Base-by-base conservation (phyloP, 2,797 vertebrate genomes). In the Semotilus atromaculatus region DNA sequence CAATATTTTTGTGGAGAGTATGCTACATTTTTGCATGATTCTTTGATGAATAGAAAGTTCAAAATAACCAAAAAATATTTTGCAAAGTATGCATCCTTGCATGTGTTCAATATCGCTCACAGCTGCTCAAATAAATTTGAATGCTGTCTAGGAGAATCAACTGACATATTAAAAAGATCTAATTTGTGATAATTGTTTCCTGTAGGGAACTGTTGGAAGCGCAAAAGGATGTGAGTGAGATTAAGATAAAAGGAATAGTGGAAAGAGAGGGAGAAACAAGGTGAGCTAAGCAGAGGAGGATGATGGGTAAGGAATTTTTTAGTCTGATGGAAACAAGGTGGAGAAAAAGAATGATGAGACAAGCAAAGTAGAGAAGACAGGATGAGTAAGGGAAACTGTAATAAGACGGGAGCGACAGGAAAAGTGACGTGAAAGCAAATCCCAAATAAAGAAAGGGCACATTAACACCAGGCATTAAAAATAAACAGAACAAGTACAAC, bases 311-410 rank as follows among this genome's bases (percentile, higher is more conserved):
- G 55, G 48, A 45, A 8, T 78, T 55, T 76, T 29, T 72, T n/a
- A 26, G 80, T 48, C 26, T 34, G 29, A 82, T 45, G 29, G 58
- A 38, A 80, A 77, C 34, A 62, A 58, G 38, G n/a, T n/a, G 58
- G 73, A 53, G 84, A 34, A 60, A 45, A n/a, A 13, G 58, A 70
- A 72, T 51, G 76, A 84, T 29, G 60, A 80, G 64, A 75, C 26
- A 68, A 76, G 85, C 51, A 75, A 43, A 73, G 45, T 26, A 66
- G 80, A 58, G 23, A 45, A 67, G 23, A 48, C 58, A 10, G 26
- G 75, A 70, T 64, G n/a, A 82, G 36, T 38, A 83, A 85, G 40
- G 68, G n/a, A 62, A 58, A 26, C 45, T 23, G 16, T 23, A 73
- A 66, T 14, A 67, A 55, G 62, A 36, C 0, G 40, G 58, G n/a